Conservation (phyloP, 2,888 invertebrate species). For the Pherbina coryleti region DNA sequence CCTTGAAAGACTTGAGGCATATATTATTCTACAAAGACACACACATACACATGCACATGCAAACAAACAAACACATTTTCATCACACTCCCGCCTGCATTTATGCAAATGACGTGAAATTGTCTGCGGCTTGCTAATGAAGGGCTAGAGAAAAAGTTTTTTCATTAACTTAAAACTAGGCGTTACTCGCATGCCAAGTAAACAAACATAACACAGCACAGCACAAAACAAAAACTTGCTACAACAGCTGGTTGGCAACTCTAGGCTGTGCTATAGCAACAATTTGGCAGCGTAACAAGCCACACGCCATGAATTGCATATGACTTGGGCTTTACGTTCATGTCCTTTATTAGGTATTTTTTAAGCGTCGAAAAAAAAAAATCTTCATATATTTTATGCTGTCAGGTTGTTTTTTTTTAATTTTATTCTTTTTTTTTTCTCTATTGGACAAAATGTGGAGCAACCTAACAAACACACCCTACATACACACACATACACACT, state of each 20-base stretch:
- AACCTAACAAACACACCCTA: neutral
- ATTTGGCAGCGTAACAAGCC: neutral
- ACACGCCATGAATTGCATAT: neutral
- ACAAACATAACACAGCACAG: neutral
- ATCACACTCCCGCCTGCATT: conserved; percentile 22
- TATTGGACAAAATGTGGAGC: conserved; percentile 14
- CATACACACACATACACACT: conserved; percentile 21
- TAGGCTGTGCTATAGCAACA: neutral
- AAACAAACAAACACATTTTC: neutral
- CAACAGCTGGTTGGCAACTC: conserved; percentile 14
- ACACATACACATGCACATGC: conserved; percentile 2
- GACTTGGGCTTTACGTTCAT: too few species aligned
- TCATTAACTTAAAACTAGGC: conserved; percentile 33
- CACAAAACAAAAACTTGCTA: neutral
- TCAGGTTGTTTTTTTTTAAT: neutral
- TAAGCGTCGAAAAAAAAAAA: neutral
- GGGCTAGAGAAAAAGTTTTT: conserved; percentile 19
- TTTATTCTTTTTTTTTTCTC: neutral
- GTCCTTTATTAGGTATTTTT: neutral
- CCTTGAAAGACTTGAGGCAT: conserved; percentile 7
- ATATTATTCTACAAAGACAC: neutral
- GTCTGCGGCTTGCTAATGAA: conserved; percentile 14
- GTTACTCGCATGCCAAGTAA: neutral
- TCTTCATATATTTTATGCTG: too few species aligned
- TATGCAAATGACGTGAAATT: conserved; percentile 36